Evolutionary conservation across 2,113 vertebrate species (phyloP).

Genomic region (Corythaeola cristata): DNA sequence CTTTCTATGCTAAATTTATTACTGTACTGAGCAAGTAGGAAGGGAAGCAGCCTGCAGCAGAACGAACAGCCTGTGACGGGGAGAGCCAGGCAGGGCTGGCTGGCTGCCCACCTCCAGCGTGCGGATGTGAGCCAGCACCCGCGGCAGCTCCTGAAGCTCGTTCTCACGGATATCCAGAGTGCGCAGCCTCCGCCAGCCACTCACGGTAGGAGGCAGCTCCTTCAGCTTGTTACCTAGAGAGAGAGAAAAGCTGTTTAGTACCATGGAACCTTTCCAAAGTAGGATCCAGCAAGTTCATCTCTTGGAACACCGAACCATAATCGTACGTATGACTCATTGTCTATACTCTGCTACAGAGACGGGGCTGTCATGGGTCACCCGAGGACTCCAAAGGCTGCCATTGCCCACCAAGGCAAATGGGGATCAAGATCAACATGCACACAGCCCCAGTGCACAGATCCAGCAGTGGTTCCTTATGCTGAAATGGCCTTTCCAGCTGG

Average conservation of each 20-base stretch:
- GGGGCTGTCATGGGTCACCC: neutral
- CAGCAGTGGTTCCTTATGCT: neutral
- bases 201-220: conserved; percentile 77
- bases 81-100: neutral
- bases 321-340: fast-evolving
- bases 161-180: conserved; percentile 87
- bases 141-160: conserved; percentile 78
- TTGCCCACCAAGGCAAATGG: neutral
- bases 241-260: neutral
- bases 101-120: conserved; percentile 82
- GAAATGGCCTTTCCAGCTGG: neutral
- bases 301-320: neutral
- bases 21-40: neutral
- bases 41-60: neutral
- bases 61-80: neutral
- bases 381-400: neutral
- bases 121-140: conserved; percentile 77
- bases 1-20: neutral
- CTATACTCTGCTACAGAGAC: fast-evolving
- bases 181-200: conserved; percentile 82
- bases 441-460: neutral
- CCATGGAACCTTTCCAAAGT: neutral
- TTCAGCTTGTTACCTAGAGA: conserved; percentile 83
- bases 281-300: neutral
- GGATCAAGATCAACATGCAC: neutral